Evolutionary conservation across 2,113 vertebrate genomes (phyloP).

Genomic region (Phalacrocorax aristotelis): DNA sequence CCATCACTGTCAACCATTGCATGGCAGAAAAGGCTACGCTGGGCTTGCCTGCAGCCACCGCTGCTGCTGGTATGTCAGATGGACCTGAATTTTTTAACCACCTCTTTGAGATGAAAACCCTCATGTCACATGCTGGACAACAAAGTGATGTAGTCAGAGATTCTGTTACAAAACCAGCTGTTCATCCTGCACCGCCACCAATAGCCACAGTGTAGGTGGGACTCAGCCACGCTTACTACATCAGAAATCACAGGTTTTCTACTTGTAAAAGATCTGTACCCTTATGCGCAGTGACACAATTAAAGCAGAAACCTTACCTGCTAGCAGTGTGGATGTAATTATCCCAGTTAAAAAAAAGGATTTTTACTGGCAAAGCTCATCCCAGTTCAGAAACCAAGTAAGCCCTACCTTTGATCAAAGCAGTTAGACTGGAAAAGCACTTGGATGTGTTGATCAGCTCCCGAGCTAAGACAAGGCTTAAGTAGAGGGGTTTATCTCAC

Average conservation of each 20-base stretch:
- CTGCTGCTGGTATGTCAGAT: background rate
- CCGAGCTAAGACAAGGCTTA: background rate
- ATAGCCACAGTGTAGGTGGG: background rate
- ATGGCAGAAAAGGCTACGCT: background rate
- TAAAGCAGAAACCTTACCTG: background rate
- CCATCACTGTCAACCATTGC: background rate
- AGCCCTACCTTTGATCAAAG: background rate
- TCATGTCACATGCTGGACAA: background rate
- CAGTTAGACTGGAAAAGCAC: background rate
- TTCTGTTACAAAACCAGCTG: background rate
- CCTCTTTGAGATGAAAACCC: background rate
- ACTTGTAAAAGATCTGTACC: background rate
- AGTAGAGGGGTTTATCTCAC: background rate
- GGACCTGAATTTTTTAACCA: background rate
- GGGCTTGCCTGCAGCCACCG: background rate
- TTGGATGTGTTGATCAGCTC: background rate
- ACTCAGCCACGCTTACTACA: fast-evolving
- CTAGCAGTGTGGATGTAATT: background rate
- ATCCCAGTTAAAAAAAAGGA: background rate
- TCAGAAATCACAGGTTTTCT: background rate
- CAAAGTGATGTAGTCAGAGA: background rate
- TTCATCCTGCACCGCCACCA: background rate
- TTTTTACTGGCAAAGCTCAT: background rate
- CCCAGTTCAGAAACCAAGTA: background rate
- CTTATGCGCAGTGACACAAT: fast-evolving